Percentiles rank a stretch among this genome's conserved stretches.
phyloP scores from a whole-genome alignment of 2,888 invertebrate genomes.

The Callinectes sapidus region DNA sequence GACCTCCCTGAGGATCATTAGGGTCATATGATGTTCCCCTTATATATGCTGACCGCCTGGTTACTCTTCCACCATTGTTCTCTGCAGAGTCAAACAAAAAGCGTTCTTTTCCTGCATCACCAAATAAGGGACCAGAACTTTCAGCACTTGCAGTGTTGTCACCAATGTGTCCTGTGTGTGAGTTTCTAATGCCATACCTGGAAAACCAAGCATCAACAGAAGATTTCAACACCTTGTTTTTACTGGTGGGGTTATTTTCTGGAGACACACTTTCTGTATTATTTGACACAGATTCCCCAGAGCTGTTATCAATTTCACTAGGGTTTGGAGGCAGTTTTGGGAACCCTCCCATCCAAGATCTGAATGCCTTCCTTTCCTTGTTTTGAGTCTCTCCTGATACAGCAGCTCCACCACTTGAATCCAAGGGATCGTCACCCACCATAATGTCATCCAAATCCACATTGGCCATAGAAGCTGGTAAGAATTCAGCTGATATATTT shows the following conservation, averaged over 20 bases:
- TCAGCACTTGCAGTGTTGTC: neutral
- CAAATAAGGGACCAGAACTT: neutral
- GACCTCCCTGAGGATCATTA: slow-evolving; percentile 47
- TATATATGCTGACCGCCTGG: slow-evolving; percentile 35
- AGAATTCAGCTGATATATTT: slow-evolving; percentile 24
- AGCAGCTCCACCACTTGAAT: neutral
- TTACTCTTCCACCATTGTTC: slow-evolving; percentile 27
- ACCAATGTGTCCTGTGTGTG: neutral
- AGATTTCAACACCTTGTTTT: neutral
- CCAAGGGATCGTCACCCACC: slow-evolving; percentile 40
- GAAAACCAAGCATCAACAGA: slow-evolving; percentile 57
- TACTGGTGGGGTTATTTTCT: neutral
- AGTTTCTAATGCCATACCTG: slow-evolving; percentile 34
- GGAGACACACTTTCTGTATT: neutral
- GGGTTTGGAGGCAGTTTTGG: slow-evolving; percentile 35
- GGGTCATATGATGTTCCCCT: slow-evolving; percentile 47
- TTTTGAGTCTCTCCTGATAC: neutral
- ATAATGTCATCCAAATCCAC: neutral
- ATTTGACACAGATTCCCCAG: neutral
- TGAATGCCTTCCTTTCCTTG: slow-evolving; percentile 13
- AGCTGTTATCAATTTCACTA: neutral
- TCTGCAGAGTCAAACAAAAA: slow-evolving; percentile 41
- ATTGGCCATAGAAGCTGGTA: neutral
- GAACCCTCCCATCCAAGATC: slow-evolving; percentile 61
- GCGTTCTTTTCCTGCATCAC: neutral